Conservation (phyloP, 2,797 vertebrate genomes). For the Syndactyla subalaris region DNA sequence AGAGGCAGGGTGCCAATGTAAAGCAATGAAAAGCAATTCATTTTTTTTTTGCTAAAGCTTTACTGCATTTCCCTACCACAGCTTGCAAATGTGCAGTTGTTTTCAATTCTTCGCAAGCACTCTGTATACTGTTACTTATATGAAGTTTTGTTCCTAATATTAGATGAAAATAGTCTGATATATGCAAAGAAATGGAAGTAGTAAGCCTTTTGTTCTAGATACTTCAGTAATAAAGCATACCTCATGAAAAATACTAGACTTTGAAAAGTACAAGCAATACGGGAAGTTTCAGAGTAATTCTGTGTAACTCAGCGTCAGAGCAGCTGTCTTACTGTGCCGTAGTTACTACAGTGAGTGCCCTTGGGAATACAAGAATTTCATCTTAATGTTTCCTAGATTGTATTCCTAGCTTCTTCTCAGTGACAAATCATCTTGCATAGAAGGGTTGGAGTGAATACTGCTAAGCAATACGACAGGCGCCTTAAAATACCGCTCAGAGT, state of each 20-base stretch:
- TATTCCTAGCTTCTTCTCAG: not conserved
- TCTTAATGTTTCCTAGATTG: not conserved
- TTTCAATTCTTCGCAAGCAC: not conserved
- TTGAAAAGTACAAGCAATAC: not conserved
- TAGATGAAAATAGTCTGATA: not conserved
- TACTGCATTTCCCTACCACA: not conserved
- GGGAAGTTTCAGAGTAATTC: not conserved
- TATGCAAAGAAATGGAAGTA: not conserved
- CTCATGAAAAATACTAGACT: not conserved
- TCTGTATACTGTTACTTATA: not conserved
- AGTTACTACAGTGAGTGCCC: not conserved
- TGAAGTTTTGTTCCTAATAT: not conserved
- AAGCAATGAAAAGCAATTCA: slow-evolving; percentile 18
- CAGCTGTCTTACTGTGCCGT: not conserved
- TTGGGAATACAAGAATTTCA: not conserved
- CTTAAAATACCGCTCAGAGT: not conserved
- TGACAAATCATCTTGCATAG: not conserved
- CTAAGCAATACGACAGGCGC: fast-evolving
- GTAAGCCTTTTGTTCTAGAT: not conserved
- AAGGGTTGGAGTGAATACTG: not conserved
- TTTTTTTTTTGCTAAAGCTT: slow-evolving; percentile 26
- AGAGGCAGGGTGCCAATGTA: not conserved
- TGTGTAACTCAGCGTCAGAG: not conserved
- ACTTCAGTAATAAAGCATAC: not conserved
- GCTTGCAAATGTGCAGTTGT: not conserved